phyloP scores from a whole-genome alignment of 1,140 invertebrate genomes.

The Formica selysi region DNA sequence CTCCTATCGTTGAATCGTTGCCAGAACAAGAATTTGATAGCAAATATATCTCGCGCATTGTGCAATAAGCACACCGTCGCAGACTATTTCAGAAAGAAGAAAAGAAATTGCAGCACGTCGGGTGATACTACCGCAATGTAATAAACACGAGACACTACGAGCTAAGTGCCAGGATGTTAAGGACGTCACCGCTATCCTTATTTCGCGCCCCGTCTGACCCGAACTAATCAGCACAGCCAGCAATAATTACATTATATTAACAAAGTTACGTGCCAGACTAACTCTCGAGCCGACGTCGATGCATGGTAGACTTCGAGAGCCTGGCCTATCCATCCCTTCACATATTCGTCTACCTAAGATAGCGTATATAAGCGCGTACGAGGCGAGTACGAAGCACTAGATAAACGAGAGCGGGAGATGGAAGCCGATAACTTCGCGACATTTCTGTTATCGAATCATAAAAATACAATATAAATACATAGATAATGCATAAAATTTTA shows the following conservation, averaged over 20 bases:
- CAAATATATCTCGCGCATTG: not conserved
- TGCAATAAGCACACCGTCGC: not conserved
- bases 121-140: slow-evolving; percentile 26
- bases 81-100: not conserved
- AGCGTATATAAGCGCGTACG: not conserved
- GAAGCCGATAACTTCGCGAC: not conserved
- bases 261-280: slow-evolving; percentile 62
- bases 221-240: slow-evolving; percentile 63
- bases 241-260: slow-evolving; percentile 67
- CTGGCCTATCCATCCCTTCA: not conserved
- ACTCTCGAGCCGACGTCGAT: slow-evolving; percentile 40
- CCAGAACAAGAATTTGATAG: not conserved
- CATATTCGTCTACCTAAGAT: not conserved
- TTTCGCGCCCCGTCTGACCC: slow-evolving; percentile 63
- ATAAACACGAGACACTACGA: slow-evolving; percentile 49
- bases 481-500: not conserved
- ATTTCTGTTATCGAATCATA: slow-evolving; percentile 16
- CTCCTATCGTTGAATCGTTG: not conserved
- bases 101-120: not conserved
- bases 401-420: not conserved
- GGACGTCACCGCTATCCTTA: slow-evolving; percentile 52
- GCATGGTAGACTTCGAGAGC: slow-evolving; percentile 28
- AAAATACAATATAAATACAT: not conserved
- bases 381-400: not conserved
- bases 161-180: slow-evolving; percentile 44